Evolutionary conservation across 1,140 invertebrate species (phyloP).

Genomic region (Melitaea cinxia): DNA sequence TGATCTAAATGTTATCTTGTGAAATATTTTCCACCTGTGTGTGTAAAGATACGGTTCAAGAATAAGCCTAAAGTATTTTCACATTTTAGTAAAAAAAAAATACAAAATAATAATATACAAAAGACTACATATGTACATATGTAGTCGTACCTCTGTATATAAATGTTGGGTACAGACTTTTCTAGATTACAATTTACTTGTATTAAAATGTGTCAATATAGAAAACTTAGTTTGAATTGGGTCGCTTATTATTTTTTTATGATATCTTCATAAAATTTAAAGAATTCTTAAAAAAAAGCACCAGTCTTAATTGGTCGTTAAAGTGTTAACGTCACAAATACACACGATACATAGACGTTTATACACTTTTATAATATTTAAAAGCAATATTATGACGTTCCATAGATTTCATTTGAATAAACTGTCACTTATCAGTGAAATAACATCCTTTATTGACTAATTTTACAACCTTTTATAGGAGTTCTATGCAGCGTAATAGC

Average conservation of each 20-base stretch:
- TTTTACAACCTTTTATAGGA: conserved; percentile 41
- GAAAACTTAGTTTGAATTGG: no score
- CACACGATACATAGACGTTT: neutral
- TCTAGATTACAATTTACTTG: no score
- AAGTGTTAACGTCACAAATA: neutral
- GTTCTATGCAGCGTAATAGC: conserved; percentile 36
- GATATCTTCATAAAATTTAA: neutral
- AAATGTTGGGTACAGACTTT: no score
- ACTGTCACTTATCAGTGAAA: conserved; percentile 35
- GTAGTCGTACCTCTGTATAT: no score
- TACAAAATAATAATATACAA: no score
- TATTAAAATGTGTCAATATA: no score
- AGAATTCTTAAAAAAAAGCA: neutral
- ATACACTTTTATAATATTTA: conserved; percentile 22
- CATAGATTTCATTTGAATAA: conserved; percentile 32
- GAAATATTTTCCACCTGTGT: no score
- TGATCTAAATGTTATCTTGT: no score
- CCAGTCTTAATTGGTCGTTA: neutral
- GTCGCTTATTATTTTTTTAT: neutral
- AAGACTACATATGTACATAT: no score
- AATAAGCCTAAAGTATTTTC: no score
- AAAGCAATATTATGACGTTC: conserved; percentile 30
- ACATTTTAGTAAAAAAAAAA: no score
- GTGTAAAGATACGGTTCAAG: no score
- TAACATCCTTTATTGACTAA: conserved; percentile 42